Evolutionary conservation across 1,140 invertebrate genomes (phyloP), one percentile per base, ranked within the genome.

Genomic region (Ptiloglossa arizonensis): DNA sequence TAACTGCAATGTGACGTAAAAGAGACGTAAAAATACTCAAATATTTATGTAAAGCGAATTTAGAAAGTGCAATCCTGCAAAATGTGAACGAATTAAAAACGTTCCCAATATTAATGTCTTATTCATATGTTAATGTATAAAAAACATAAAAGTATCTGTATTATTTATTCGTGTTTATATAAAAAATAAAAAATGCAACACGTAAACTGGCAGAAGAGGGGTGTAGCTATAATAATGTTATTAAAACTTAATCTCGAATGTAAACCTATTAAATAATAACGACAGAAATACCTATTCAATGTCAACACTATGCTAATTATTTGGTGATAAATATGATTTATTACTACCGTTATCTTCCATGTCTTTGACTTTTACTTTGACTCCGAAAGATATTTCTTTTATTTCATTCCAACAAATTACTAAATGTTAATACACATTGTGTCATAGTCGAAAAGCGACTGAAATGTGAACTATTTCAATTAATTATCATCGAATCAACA

Each of bases 231-330:
- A 50, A 6, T 50, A n/a, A 6, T n/a, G 19, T 50, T 50, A 50
- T 35, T 35, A 35, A n/a, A n/a, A n/a, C n/a, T n/a, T n/a, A 50
- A 50, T n/a, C 19, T 8, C 46, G 19, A 19, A n/a, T n/a, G 46
- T 56, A 4, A 44, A 22, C 9, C 4, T 38, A 17, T 22, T n/a
- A 8, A 38, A 24, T n/a, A 24, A 44, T 15, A 13, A 35, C 19
- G 24, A 41, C 8, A 44, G 35, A 5, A 63, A 63, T 29, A 35
- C 4, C 27, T n/a, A 32, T 19, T 17, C 57, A 11, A 35, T 32
- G 19, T 32, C 57, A 59, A 59, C 57, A 15, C 32, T 9, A 6
- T 35, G 57, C 38, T 32, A 59, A 59, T 35, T 59, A 59, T 59
- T n/a, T 38, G 19, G 4, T 22, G 9, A 19, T 6, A 35, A 59